Percentiles rank a stretch among this genome's conserved stretches.
Conservation (phyloP, 2,797 vertebrate species). For the Apogon hyalosoma region DNA sequence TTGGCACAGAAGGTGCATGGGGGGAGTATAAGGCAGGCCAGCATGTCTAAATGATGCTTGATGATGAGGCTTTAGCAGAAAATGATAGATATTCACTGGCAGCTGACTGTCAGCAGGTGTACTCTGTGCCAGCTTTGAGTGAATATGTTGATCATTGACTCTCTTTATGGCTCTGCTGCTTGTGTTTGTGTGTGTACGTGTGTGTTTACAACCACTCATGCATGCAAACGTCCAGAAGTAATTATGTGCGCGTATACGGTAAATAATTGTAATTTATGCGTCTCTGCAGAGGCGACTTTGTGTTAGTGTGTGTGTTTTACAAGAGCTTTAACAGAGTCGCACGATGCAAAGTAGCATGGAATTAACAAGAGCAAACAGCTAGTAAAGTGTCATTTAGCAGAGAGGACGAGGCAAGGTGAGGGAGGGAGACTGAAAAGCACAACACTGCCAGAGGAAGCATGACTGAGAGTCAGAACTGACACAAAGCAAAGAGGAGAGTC, state of each 20-base stretch:
- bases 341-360: slow-evolving; percentile 68
- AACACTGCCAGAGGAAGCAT: slow-evolving; percentile 55
- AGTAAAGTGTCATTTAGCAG: slow-evolving; percentile 73
- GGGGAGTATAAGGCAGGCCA: slow-evolving; percentile 61
- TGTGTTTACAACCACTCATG: slow-evolving; percentile 23
- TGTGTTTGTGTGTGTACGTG: slow-evolving; percentile 35
- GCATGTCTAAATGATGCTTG: slow-evolving; percentile 70
- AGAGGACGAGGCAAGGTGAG: slow-evolving; percentile 74
- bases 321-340: slow-evolving; percentile 74
- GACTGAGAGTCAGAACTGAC: slow-evolving; percentile 57
- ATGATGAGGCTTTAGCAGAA: slow-evolving; percentile 75
- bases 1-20: slow-evolving; percentile 62
- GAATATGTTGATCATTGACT: slow-evolving; percentile 67
- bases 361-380: slow-evolving; percentile 71
- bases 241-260: slow-evolving; percentile 56
- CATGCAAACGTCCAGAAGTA: slow-evolving; percentile 43
- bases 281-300: slow-evolving; percentile 35
- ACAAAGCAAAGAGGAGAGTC: slow-evolving; percentile 56
- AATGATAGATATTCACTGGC: slow-evolving; percentile 76
- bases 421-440: slow-evolving; percentile 41
- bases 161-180: slow-evolving; percentile 50
- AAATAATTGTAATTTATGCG: slow-evolving; percentile 41
- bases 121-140: slow-evolving; percentile 56
- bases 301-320: slow-evolving; percentile 58
- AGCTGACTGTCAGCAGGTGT: slow-evolving; percentile 73